phyloP scores from a whole-genome alignment of 2,888 invertebrate genomes.

The Pachydiplax longipennis region DNA sequence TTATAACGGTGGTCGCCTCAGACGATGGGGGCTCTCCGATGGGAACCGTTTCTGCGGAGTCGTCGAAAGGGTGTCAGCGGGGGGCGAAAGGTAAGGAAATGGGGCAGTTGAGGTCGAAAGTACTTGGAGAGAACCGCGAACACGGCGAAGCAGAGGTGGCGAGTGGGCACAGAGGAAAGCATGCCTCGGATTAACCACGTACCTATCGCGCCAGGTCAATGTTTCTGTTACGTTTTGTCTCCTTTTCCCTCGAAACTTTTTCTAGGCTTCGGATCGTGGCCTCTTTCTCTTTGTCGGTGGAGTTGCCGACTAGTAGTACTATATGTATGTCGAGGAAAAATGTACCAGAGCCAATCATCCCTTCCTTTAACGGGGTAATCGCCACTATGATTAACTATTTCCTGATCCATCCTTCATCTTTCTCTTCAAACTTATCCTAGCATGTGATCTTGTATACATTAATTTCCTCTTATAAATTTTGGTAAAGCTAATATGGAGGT shows the following conservation, averaged over 20 bases:
- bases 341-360: no score
- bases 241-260: not conserved
- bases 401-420: no score
- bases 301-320: no score
- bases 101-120: not conserved
- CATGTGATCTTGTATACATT: no score
- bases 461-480: no score
- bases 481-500: no score
- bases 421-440: no score
- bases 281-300: not conserved
- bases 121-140: not conserved
- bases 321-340: no score
- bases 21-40: not conserved
- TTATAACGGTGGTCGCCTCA: not conserved
- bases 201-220: not conserved
- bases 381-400: no score
- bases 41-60: not conserved
- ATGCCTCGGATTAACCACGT: not conserved
- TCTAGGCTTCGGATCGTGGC: not conserved
- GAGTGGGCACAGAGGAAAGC: not conserved
- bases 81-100: not conserved
- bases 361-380: no score
- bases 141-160: not conserved
- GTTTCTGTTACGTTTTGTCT: not conserved
- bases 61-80: not conserved